Evolutionary conservation across 2,113 vertebrate genomes (phyloP).

Genomic region (Anarhynchus alexandrinus): DNA sequence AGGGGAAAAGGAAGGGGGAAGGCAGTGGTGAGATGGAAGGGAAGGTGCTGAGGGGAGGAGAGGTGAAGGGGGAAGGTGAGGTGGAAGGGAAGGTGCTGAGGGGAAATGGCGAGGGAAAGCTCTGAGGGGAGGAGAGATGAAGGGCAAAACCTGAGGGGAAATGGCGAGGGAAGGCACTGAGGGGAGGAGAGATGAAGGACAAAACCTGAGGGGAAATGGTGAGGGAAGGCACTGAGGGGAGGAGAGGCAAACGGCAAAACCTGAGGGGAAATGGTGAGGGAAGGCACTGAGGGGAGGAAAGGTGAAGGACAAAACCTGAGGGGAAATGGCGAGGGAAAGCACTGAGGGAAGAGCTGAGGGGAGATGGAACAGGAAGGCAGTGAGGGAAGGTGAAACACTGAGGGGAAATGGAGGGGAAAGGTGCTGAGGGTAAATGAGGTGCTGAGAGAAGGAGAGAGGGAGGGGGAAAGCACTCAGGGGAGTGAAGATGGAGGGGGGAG

Average conservation of each 20-base stretch:
- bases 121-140: too few species aligned
- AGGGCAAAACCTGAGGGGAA: too few species aligned
- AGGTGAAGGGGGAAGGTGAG: neutral
- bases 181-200: neutral
- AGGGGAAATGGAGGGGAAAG: neutral
- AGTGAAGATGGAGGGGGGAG: neutral
- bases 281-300: neutral
- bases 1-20: neutral
- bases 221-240: neutral
- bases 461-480: neutral
- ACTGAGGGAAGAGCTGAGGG: neutral
- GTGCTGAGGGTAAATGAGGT: too few species aligned
- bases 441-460: neutral
- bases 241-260: too few species aligned
- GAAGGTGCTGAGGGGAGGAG: neutral
- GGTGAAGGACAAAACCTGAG: neutral
- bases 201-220: neutral
- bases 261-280: too few species aligned
- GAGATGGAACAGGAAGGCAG: neutral
- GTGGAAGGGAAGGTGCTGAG: neutral
- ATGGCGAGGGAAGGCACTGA: too few species aligned
- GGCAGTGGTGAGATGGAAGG: neutral
- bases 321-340: neutral
- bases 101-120: too few species aligned
- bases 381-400: too few species aligned